phyloP scores from a whole-genome alignment of 1,140 invertebrate genomes.

The Latrodectus geometricus region DNA sequence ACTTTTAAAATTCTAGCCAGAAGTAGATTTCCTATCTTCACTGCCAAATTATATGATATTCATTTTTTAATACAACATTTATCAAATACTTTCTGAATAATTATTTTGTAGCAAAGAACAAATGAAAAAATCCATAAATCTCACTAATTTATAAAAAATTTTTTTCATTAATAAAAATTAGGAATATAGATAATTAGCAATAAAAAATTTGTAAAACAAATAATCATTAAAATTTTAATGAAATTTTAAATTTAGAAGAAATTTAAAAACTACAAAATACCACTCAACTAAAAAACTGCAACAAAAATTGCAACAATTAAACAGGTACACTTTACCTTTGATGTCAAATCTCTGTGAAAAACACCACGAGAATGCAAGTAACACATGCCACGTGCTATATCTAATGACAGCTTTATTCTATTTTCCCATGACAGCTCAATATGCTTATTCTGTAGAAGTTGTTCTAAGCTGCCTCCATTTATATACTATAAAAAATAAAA shows the following conservation, averaged over 20 bases:
- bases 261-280: not conserved
- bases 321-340: conserved; percentile 77
- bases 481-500: conserved; percentile 77
- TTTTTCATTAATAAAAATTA: too few relatives aligned
- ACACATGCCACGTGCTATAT: conserved; percentile 89
- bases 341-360: conserved; percentile 95
- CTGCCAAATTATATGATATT: too few relatives aligned
- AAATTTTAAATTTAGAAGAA: not conserved
- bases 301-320: not conserved
- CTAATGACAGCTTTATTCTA: conserved; percentile 84
- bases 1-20: too few relatives aligned
- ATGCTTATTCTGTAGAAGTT: conserved; percentile 78
- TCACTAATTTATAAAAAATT: too few relatives aligned
- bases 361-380: conserved; percentile 91
- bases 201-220: too few relatives aligned
- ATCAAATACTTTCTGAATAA: too few relatives aligned
- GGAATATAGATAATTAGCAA: too few relatives aligned
- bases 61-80: too few relatives aligned
- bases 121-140: too few relatives aligned
- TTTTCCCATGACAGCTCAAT: conserved; percentile 83
- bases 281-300: not conserved
- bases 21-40: too few relatives aligned
- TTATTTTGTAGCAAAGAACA: too few relatives aligned
- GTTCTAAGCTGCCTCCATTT: conserved; percentile 92
- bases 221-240: too few relatives aligned